phyloP scores from a whole-genome alignment of 2,797 vertebrate species.

The Cynodonichthys magdalenae region DNA sequence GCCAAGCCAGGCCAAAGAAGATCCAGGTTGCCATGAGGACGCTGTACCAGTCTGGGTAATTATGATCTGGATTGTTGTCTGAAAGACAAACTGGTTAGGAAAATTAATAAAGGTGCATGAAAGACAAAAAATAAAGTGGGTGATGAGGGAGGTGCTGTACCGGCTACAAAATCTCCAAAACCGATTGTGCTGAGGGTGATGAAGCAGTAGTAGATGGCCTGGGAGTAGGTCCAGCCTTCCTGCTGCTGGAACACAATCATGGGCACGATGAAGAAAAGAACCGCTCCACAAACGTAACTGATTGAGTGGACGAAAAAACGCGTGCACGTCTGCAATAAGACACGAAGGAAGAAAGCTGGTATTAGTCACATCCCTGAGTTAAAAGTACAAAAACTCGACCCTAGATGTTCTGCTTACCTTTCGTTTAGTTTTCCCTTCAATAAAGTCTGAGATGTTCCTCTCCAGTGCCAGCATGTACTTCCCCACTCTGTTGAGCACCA shows the following conservation, averaged over 20 bases:
- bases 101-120: neutral
- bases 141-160: constrained; percentile 57
- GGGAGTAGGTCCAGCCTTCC: constrained; percentile 89
- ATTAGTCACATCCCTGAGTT: neutral
- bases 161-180: constrained; percentile 92
- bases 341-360: neutral
- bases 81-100: neutral
- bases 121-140: too few relatives aligned
- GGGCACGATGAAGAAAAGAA: constrained; percentile 87
- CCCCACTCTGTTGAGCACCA: constrained; percentile 89
- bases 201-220: constrained; percentile 93
- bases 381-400: neutral
- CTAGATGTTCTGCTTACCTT: constrained; percentile 76
- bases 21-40: constrained; percentile 89
- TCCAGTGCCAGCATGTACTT: constrained; percentile 87
- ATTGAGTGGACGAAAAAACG: constrained; percentile 79
- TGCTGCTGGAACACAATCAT: constrained; percentile 84
- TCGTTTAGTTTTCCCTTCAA: constrained; percentile 73
- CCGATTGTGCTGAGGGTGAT: constrained; percentile 94
- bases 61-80: constrained; percentile 85
- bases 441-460: constrained; percentile 72
- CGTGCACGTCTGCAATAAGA: constrained; percentile 65
- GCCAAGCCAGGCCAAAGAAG: constrained; percentile 94
- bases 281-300: constrained; percentile 69
- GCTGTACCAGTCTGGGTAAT: constrained; percentile 89